Percentiles rank a stretch among this genome's conserved stretches.
Conservation (phyloP, 2,888 invertebrate genomes). For the Stenurella melanura region DNA sequence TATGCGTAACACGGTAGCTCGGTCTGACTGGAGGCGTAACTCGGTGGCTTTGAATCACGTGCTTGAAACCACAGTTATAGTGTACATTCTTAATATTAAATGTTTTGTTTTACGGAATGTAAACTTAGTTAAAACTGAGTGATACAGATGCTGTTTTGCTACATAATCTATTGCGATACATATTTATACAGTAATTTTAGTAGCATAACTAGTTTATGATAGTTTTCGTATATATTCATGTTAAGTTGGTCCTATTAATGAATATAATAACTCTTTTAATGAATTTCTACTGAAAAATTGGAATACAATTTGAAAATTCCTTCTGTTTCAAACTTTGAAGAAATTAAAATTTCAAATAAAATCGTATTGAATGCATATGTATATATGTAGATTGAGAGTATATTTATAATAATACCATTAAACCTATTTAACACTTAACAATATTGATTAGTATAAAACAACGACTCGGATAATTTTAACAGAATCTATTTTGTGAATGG, state of each 20-base stretch:
- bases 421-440: no score
- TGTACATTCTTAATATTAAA: conserved; percentile 22
- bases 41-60: conserved; percentile 52
- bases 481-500: no score
- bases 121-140: neutral
- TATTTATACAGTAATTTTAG: neutral
- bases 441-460: no score
- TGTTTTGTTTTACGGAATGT: neutral
- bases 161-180: neutral
- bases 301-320: no score
- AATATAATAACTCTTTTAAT: neutral
- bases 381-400: no score
- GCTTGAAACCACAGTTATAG: conserved; percentile 47
- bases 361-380: no score
- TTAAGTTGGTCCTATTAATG: neutral
- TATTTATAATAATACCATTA: no score
- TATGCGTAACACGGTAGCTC: conserved; percentile 51
- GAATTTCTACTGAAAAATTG: neutral
- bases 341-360: no score
- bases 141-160: neutral
- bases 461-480: no score
- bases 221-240: neutral
- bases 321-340: no score
- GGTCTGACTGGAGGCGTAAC: conserved; percentile 51
- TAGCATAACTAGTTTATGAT: neutral